Base-by-base conservation (phyloP, 2,797 vertebrate species). In the Dermochelys coriacea region DNA sequence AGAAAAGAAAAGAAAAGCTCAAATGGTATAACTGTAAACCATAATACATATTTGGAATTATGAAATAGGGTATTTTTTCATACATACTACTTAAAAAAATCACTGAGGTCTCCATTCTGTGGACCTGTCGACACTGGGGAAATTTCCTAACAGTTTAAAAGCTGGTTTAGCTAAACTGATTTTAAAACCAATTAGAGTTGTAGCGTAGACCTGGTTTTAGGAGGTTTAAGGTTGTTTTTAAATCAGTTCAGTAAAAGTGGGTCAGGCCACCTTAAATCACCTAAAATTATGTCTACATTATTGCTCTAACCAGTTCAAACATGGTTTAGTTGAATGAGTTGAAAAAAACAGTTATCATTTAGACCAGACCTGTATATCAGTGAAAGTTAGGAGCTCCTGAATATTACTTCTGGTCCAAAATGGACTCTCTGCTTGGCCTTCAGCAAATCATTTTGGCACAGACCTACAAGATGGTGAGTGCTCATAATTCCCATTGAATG, bases 1-100 rank as follows among this genome's bases (percentile, higher is more conserved):
- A n/a, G n/a, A n/a, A 8, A 71, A 52, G 78, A 7, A 94, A 91
- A 94, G 9, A 84, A 80, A 90, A 49, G 27, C 51, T 93, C n/a
- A 71, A 93, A 83, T 89, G 29, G 45, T 83, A 0, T 50, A 93
- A 59, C 3, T 80, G 18, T 87, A 85, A 85, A 92, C 88, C 68
- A 41, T 34, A 86, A 80, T 31, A 94, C 23, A 86, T 5, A 49
- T 55, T 61, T 29, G 16, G 10, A 27, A 61, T 78, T 59, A 37
- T 19, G 49, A 78, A 61, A 68, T 9, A 5, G 19, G n/a, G 18
- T 31, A 50, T 51, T 86, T 86, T 50, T 25, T 79, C n/a, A 49
- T 74, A 61, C n/a, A 27, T 79, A 37, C 49, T 77, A 29, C 5
- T 51, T 27, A 79, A 79, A n/a, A 59, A 55, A 12, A 79, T 50